Conservation (phyloP, 1,140 invertebrate genomes). For the Trinorchestia longiramus region DNA sequence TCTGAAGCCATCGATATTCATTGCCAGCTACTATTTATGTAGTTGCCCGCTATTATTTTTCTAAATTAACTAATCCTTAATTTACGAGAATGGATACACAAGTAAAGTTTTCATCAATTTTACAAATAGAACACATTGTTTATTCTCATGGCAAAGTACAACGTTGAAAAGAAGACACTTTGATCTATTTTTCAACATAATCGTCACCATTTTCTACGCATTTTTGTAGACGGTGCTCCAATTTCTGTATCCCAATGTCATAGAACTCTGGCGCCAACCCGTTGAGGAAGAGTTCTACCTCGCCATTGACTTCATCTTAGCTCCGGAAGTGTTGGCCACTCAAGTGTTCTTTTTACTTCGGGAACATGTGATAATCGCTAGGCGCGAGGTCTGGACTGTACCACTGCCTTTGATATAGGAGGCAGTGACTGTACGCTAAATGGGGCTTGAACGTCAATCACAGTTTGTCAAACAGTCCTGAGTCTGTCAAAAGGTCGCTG, state of each 20-base stretch:
- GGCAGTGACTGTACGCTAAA: conserved; percentile 66
- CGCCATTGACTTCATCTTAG: conserved; percentile 60
- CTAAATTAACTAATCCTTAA: no score
- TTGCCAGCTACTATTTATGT: no score
- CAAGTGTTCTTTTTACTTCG: conserved; percentile 61
- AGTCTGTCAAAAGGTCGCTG: no score
- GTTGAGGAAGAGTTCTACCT: conserved; percentile 56
- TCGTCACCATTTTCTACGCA: conserved; percentile 64
- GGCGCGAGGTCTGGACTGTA: conserved; percentile 71
- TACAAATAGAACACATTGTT: no score
- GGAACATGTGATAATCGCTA: conserved; percentile 71
- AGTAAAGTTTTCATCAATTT: no score
- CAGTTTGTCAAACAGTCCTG: no score
- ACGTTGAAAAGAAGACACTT: no score
- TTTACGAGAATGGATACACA: no score
- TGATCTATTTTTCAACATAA: no score
- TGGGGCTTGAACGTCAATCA: neutral
- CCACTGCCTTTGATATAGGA: conserved; percentile 68
- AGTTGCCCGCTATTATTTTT: no score
- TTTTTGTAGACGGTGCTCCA: conserved; percentile 66
- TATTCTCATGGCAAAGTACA: no score
- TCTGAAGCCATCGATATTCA: no score
- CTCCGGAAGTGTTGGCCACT: conserved; percentile 55
- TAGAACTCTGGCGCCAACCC: conserved; percentile 65
- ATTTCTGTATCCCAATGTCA: conserved; percentile 23